Percentiles rank a stretch among this genome's conserved stretches.
These are phyloP conservation scores for Oncorhynchus masou DNA, from an alignment of 2,113 vertebrate species.

Conservation along the genomic window DNA sequence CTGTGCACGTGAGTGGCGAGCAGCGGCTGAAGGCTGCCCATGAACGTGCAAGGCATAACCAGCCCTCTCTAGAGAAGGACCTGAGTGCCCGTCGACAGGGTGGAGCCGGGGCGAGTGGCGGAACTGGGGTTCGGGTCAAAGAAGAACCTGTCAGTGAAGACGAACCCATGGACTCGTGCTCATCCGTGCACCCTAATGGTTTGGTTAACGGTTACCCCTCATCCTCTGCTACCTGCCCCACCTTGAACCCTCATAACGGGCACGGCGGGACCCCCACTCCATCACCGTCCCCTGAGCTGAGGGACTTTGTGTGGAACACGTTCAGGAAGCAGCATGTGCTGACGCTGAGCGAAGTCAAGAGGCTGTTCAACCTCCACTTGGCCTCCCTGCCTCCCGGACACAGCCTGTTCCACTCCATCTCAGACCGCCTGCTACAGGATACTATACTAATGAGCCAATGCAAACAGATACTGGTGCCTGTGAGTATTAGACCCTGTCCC, in stretches of 20 bases:
- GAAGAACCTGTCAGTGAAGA: slow-evolving; percentile 74
- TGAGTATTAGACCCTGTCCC: slow-evolving; percentile 73
- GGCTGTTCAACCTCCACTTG: slow-evolving; percentile 92
- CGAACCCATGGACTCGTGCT: slow-evolving; percentile 86
- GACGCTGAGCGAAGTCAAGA: slow-evolving; percentile 93
- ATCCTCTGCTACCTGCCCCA: slow-evolving; percentile 33
- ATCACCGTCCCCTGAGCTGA: slow-evolving; percentile 78
- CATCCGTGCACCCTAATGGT: slow-evolving; percentile 73
- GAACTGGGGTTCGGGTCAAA: slow-evolving; percentile 70
- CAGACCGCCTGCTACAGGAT: slow-evolving; percentile 93
- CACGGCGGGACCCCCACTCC: slow-evolving; percentile 53
- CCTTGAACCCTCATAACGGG: slow-evolving; percentile 73
- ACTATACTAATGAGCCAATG: slow-evolving; percentile 86
- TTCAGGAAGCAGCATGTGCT: slow-evolving; percentile 93
- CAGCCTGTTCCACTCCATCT: slow-evolving; percentile 84
- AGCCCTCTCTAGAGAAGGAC: slow-evolving; percentile 78
- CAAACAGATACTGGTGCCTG: slow-evolving; percentile 98
- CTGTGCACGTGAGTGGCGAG: slow-evolving; percentile 80
- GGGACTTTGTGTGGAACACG: slow-evolving; percentile 83
- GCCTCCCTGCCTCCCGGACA: slow-evolving; percentile 89
- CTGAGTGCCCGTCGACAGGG: slow-evolving; percentile 65
- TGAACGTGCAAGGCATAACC: slow-evolving; percentile 79
- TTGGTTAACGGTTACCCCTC: slow-evolving; percentile 77
- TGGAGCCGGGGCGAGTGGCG: slow-evolving; percentile 24
- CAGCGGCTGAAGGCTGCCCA: slow-evolving; percentile 83